Conservation (phyloP, 2,888 invertebrate genomes). For the Diarsia rubi region DNA sequence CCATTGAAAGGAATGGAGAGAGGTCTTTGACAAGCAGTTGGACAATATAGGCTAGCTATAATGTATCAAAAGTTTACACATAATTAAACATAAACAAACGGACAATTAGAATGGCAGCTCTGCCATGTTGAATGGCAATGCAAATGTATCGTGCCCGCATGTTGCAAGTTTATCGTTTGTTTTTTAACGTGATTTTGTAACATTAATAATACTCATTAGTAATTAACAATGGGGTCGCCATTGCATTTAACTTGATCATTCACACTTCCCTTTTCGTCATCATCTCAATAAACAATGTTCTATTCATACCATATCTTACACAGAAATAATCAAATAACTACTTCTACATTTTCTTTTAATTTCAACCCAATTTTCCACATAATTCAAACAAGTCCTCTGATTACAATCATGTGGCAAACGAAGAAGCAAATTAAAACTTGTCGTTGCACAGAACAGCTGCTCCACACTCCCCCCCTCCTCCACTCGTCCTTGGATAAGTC, state of each 20-base stretch:
- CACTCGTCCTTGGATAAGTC: conserved; percentile 21
- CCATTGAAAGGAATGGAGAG: too few species aligned
- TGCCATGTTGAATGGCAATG: background rate
- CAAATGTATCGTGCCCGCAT: too few species aligned
- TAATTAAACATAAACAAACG: background rate
- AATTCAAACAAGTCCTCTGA: background rate
- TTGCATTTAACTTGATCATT: background rate
- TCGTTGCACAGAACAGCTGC: conserved; percentile 7
- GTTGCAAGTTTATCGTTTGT: too few species aligned
- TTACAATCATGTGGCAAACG: background rate
- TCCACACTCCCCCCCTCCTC: background rate
- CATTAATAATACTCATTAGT: background rate
- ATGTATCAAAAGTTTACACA: too few species aligned
- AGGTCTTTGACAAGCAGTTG: too few species aligned
- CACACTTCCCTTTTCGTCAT: background rate
- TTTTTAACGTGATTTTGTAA: background rate
- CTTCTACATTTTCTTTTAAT: background rate
- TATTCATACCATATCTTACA: background rate
- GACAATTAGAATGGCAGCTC: background rate
- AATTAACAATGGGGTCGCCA: background rate
- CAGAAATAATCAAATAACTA: background rate
- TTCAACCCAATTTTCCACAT: background rate
- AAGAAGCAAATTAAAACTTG: conserved; percentile 28
- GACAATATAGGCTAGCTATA: too few species aligned
- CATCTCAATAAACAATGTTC: background rate